A percentile compares a stretch with the other conserved stretches of the same genome.
Evolutionary conservation across 2,888 invertebrate genomes (phyloP).

Genomic region (Poecilus cupreus): DNA sequence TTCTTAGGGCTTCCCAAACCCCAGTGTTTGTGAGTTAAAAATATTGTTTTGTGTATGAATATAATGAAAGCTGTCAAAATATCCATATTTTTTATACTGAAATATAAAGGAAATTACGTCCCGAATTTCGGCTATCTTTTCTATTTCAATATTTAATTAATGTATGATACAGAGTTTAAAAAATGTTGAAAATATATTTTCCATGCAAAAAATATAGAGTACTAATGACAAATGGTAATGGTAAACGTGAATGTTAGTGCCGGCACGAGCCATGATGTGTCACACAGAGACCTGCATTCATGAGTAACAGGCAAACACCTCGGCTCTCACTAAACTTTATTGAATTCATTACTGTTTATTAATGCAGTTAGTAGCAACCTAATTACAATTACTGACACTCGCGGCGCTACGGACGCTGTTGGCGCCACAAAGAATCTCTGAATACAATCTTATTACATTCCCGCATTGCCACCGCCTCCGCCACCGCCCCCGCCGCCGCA

Average conservation of each 20-base stretch:
- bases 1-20: too few species aligned
- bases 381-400: slow-evolving; percentile 71
- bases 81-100: too few species aligned
- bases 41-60: too few species aligned
- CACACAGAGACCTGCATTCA: slow-evolving; percentile 47
- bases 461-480: slow-evolving; percentile 13
- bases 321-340: slow-evolving; percentile 65
- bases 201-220: too few species aligned
- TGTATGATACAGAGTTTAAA: too few species aligned
- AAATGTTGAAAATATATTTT: too few species aligned
- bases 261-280: slow-evolving; percentile 14
- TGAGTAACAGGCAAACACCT: slow-evolving; percentile 55
- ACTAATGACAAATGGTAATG: too few species aligned
- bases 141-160: too few species aligned
- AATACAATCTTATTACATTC: slow-evolving; percentile 66
- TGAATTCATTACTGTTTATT: slow-evolving; percentile 71
- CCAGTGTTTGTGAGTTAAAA: too few species aligned
- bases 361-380: slow-evolving; percentile 73
- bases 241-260: not conserved
- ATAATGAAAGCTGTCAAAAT: too few species aligned
- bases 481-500: not conserved
- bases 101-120: too few species aligned
- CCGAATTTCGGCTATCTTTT: too few species aligned
- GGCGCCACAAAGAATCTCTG: slow-evolving; percentile 66
- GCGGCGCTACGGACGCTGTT: slow-evolving; percentile 59